These are phyloP conservation scores for Gymnobelideus leadbeateri DNA, from an alignment of 2,113 vertebrate genomes.

Conservation along the genomic window DNA sequence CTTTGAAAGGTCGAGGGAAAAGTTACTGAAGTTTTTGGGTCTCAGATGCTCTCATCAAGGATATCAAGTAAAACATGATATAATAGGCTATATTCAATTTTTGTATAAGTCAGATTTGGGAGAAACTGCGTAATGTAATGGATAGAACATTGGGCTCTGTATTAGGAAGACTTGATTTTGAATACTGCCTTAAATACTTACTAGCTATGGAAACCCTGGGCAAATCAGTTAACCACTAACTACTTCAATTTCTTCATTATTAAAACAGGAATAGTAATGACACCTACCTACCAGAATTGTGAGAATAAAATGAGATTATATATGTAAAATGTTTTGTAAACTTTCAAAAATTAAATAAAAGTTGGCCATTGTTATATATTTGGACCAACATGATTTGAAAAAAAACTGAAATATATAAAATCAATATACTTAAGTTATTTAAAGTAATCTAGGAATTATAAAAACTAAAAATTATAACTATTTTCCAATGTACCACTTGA, in stretches of 20 bases:
- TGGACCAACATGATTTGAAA: background rate
- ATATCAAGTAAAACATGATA: background rate
- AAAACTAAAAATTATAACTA: conserved; percentile 43
- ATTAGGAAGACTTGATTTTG: background rate
- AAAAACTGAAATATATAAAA: background rate
- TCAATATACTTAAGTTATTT: conserved; percentile 17
- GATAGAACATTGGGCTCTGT: background rate
- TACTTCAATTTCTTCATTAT: background rate
- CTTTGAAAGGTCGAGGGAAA: background rate
- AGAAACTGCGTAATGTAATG: background rate
- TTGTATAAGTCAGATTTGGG: background rate
- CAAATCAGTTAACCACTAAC: background rate
- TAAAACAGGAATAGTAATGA: background rate
- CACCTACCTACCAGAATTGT: background rate
- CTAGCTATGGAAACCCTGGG: background rate
- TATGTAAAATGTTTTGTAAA: background rate
- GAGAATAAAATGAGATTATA: background rate
- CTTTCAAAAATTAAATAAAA: background rate
- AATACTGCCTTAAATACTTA: background rate
- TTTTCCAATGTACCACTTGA: conserved; percentile 18
- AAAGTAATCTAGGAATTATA: conserved; percentile 26
- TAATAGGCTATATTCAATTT: background rate
- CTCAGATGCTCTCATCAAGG: background rate
- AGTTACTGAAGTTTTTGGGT: background rate
- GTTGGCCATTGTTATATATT: background rate